These are phyloP conservation scores for Mormyrus hasselquistii DNA, from an alignment of 2,797 vertebrate species.

Conservation along the genomic window DNA sequence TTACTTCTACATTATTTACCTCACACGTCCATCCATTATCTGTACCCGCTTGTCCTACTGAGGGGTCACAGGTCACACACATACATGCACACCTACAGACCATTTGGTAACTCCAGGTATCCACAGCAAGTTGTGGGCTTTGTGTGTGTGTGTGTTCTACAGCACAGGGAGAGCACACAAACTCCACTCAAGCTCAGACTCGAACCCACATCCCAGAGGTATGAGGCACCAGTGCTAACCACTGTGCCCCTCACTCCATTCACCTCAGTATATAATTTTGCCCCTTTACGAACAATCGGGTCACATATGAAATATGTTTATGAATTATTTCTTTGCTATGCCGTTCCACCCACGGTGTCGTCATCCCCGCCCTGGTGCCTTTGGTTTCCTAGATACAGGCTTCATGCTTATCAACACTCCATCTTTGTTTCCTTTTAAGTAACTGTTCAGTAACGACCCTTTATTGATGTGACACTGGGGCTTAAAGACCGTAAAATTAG, in stretches of 20 bases:
- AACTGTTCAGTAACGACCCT: background rate
- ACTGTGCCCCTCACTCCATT: background rate
- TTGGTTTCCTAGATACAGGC: background rate
- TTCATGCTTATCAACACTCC: background rate
- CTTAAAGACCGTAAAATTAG: background rate
- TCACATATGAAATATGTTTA: background rate
- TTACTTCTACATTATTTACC: background rate
- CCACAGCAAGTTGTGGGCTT: background rate
- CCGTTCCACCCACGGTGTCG: background rate
- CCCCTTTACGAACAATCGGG: background rate
- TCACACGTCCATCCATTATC: background rate
- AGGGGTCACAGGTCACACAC: background rate
- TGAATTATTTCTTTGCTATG: background rate
- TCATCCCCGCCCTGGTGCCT: background rate
- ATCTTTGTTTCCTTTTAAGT: background rate
- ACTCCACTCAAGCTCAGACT: background rate
- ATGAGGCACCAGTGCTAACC: background rate
- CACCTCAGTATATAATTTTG: background rate
- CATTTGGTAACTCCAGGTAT: background rate
- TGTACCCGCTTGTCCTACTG: background rate
- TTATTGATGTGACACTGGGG: background rate
- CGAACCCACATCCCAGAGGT: background rate
- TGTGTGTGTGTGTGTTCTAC: background rate
- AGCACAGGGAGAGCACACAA: background rate
- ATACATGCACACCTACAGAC: background rate